These are phyloP conservation scores for Eupithecia inturbata DNA, from an alignment of 2,888 invertebrate genomes.

Conservation along the genomic window DNA sequence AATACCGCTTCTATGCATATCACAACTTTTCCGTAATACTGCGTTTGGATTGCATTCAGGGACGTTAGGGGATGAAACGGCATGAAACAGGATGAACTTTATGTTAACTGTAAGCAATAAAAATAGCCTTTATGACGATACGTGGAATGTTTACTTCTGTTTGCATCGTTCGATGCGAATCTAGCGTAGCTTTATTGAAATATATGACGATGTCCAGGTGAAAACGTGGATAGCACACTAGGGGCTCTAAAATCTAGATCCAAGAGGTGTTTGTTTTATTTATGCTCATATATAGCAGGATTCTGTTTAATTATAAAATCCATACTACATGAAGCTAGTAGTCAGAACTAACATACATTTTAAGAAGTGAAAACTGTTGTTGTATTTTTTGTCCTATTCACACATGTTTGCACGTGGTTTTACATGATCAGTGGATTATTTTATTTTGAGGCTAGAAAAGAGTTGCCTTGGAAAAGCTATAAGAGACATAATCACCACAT, in stretches of 20 bases:
- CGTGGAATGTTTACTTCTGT: constrained; percentile 79
- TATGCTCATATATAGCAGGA: neutral
- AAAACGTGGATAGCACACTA: constrained; percentile 14
- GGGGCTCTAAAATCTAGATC: constrained; percentile 1
- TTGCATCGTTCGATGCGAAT: constrained; percentile 60
- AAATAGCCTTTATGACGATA: constrained; percentile 82
- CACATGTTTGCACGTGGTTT: no score
- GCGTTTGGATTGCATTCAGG: constrained; percentile 81
- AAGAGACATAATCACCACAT: no score
- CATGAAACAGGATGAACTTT: constrained; percentile 80
- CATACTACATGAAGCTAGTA: neutral
- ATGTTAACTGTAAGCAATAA: constrained; percentile 80
- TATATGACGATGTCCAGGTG: constrained; percentile 45
- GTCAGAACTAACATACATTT: neutral
- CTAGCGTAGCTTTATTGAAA: constrained; percentile 48
- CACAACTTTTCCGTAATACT: constrained; percentile 58
- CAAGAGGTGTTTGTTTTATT: neutral
- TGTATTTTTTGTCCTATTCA: no score
- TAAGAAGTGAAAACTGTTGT: neutral
- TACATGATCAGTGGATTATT: no score
- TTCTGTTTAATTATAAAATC: neutral
- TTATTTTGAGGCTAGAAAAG: no score
- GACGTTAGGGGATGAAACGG: constrained; percentile 77
- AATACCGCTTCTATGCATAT: constrained; percentile 22
- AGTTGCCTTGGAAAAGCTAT: no score